Evolutionary conservation across 2,113 vertebrate species (phyloP), one percentile per base, ranked within the genome.

Genomic region (Bubo blakistoni): DNA sequence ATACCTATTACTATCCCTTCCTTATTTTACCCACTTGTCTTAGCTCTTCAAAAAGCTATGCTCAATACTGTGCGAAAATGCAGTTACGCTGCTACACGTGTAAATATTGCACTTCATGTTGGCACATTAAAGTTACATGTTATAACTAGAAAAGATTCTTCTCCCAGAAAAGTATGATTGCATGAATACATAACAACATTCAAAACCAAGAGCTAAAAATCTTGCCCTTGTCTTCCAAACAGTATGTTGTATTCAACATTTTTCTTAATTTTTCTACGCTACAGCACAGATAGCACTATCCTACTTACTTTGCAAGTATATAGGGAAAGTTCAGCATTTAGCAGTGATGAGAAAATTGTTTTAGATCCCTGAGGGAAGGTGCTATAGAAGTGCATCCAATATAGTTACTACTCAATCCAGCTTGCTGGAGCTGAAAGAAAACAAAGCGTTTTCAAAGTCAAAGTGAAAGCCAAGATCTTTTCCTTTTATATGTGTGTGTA

Each of bases 311-410:
- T 57, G 24, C 0, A 0, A 94, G 69, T 6, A 14, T 29, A 34
- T 11, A 92, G 71, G 65, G 58, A 38, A 96, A 89, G 85, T 83
- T 91, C 93, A 83, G 74, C 88, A 47, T 80, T 95, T 95, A 85
- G 86, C 49, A 90, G 55, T 16, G 78, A 66, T 70, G 79, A 91
- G 89, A 95, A 96, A 96, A 94, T 87, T 65, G 70, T 10, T 95
- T 96, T 59, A 82, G 58, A 80, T 85, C 81, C 84, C 91, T 25
- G 57, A 94, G 89, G 81, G 92, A 92, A 95, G 81, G 74, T 87
- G 86, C 58, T 77, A 62, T 1, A 72, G 73, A 82, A 91, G 24
- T 32, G 29, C 81, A 73, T 84, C 93, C 94, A 55, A 38, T 72
- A 86, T 9, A 61, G 62, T 25, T 86, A 92, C 47, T 58, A 87